phyloP scores from a whole-genome alignment of 2,888 invertebrate genomes.

The Acheta domesticus region DNA sequence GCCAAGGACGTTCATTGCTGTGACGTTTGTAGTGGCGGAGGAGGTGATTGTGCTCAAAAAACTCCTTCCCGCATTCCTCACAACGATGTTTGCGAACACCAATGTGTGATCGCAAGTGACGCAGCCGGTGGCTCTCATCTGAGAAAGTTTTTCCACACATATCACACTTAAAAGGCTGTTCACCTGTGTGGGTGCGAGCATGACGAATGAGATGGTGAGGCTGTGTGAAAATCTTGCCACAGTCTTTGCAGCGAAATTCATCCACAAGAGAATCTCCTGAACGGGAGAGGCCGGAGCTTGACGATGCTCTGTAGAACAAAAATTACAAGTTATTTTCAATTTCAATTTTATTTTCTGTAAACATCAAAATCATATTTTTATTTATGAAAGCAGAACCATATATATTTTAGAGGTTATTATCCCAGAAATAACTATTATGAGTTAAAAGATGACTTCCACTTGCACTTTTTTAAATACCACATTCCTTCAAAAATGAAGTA shows the following conservation, averaged over 20 bases:
- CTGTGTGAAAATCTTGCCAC: not conserved
- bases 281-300: not conserved
- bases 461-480: no score
- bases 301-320: not conserved
- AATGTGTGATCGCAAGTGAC: not conserved
- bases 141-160: conserved; percentile 5
- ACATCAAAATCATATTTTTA: no score
- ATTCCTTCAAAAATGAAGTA: no score
- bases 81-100: conserved; percentile 1
- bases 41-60: conserved; percentile 4
- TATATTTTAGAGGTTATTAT: no score
- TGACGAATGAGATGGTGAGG: not conserved
- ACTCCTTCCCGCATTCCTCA: not conserved
- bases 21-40: not conserved
- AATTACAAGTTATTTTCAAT: no score
- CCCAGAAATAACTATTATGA: no score
- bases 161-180: conserved; percentile 5
- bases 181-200: not conserved
- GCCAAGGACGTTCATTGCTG: not conserved
- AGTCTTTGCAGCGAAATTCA: conserved; percentile 18
- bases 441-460: no score
- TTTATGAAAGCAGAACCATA: no score
- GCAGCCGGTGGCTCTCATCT: not conserved
- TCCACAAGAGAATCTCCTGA: not conserved
- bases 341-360: no score